A percentile compares a stretch with the other conserved stretches of the same genome.
Conservation (phyloP, 1,140 invertebrate genomes). For the Musca vetustissima region DNA sequence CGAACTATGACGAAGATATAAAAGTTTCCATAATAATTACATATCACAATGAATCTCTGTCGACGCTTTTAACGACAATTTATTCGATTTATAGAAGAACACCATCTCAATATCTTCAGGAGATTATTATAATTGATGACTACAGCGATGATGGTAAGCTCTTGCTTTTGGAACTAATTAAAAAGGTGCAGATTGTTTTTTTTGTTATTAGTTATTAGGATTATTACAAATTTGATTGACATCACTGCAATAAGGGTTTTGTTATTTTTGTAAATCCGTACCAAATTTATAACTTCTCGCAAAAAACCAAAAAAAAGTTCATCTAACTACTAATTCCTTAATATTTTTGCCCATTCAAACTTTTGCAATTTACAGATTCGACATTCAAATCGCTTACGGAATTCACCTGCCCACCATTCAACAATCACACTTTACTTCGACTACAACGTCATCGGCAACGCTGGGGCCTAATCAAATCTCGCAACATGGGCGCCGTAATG, state of each 20-base stretch:
- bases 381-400: not conserved
- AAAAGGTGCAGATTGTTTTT: not conserved
- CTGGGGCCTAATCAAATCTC: slow-evolving; percentile 76
- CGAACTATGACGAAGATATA: not conserved
- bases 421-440: slow-evolving; percentile 2
- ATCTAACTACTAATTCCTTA: not conserved
- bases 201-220: not conserved
- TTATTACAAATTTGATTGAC: not conserved
- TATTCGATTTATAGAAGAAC: slow-evolving; percentile 80
- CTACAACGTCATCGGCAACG: slow-evolving; percentile 66
- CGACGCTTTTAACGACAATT: slow-evolving; percentile 70
- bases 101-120: slow-evolving; percentile 73
- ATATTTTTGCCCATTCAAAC: not conserved
- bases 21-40: slow-evolving; percentile 76
- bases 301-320: not conserved
- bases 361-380: not conserved
- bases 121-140: slow-evolving; percentile 94
- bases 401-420: slow-evolving; percentile 22
- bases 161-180: too few relatives aligned
- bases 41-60: slow-evolving; percentile 84
- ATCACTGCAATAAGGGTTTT: too few relatives aligned
- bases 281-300: not conserved
- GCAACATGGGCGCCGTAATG: slow-evolving; percentile 66
- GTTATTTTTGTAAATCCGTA: not conserved
- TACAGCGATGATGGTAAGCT: slow-evolving; percentile 69